Base-by-base conservation (phyloP, 2,113 vertebrate genomes). In the Formicarius rufipectus region DNA sequence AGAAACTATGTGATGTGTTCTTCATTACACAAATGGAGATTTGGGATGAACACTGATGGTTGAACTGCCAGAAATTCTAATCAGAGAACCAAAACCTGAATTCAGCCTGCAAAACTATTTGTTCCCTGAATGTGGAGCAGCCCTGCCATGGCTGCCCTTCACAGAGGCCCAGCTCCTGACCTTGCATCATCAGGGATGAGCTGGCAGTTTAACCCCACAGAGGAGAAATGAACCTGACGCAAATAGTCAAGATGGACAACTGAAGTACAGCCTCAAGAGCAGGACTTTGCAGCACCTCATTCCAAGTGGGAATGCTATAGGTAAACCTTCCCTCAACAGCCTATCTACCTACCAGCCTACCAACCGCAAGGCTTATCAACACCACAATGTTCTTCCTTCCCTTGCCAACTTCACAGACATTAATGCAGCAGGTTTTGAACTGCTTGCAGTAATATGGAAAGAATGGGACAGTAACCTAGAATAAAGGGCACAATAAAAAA, bases 401-500 rank as follows among this genome's bases (percentile, higher is more conserved):
- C 23, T 24, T 6, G 3, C 35, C 45, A 89, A 60, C 58, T 79
- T 37, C 0, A 8, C 40, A 92, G 82, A 45, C 0, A 0, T 19
- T 31, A 92, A 87, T 0, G 0, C 39, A 82, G 69, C 40, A 68
- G 30, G 19, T 79, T 91, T 49, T 72, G 60, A 89, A 84, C 56
- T 72, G 60, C 60, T 18, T 60, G 22, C n/a, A 87, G 78, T 67
- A 91, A 74, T 69, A 69, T 8, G 52, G 89, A 95, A 95, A 88
- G 84, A 94, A 87, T 28, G 78, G 62, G 63, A 73, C 15, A 33
- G 25, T 62, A 91, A 79, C 47, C 8, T 27, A 73, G 58, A 66
- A 40, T 66, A 68, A 91, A 14, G 7, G 55, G 50, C 28, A 93
- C 93, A 93, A 25, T 27, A 69, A 79, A n/a, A 76, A 84, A 84